Conservation (phyloP, 2,797 vertebrate genomes). For the Gallinago solitaria region DNA sequence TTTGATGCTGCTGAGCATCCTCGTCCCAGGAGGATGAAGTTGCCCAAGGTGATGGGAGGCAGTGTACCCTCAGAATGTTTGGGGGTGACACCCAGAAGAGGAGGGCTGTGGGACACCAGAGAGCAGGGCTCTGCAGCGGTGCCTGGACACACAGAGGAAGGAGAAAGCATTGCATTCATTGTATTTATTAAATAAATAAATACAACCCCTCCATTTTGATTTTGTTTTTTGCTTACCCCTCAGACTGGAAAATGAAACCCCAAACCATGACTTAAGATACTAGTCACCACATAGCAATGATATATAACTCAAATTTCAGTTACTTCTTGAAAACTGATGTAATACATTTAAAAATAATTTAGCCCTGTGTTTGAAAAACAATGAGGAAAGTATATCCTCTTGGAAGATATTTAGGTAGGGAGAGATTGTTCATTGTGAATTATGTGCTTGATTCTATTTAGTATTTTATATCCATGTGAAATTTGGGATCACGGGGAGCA, state of each 20-base stretch:
- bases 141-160: background rate
- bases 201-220: background rate
- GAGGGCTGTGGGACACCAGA: background rate
- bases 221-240: background rate
- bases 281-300: background rate
- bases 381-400: background rate
- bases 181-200: background rate
- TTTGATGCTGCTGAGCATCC: background rate
- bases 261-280: background rate
- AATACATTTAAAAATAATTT: background rate
- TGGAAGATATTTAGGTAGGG: background rate
- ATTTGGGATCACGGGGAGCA: background rate
- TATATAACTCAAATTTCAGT: background rate
- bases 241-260: background rate
- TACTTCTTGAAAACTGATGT: background rate
- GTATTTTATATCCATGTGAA: background rate
- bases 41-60: fast-evolving
- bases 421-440: background rate
- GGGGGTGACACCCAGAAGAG: background rate
- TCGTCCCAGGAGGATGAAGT: background rate
- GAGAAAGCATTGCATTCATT: background rate
- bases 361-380: background rate
- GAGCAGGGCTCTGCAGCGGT: background rate
- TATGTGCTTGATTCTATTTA: background rate
- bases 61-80: fast-evolving